These are phyloP conservation scores for Drosophila punjabiensis DNA, from an alignment of 1,140 invertebrate genomes.

Conservation along the genomic window DNA sequence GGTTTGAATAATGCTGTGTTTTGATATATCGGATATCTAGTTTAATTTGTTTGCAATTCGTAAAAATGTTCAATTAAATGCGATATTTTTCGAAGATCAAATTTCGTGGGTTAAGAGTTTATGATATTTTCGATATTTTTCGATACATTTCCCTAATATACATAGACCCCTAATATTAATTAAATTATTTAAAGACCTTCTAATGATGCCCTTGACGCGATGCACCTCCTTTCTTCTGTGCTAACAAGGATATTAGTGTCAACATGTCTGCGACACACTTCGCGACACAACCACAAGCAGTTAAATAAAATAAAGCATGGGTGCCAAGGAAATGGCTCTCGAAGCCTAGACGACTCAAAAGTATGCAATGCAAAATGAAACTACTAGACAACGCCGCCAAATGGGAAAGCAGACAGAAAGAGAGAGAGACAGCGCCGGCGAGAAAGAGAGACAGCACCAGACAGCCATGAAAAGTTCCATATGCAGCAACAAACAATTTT, in stretches of 20 bases:
- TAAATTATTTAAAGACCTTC: background rate
- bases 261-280: conserved; percentile 13
- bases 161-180: background rate
- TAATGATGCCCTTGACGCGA: conserved; percentile 4
- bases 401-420: conserved; percentile 3
- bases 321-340: conserved; percentile 11
- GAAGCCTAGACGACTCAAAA: conserved; percentile 39
- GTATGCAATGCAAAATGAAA: conserved; percentile 60
- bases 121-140: background rate
- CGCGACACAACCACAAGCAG: conserved; percentile 21
- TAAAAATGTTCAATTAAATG: background rate
- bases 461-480: conserved; percentile 59
- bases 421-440: background rate
- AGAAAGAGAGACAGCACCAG: conserved; percentile 15
- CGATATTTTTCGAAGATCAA: background rate
- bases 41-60: background rate
- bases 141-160: background rate
- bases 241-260: conserved; percentile 10
- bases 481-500: conserved; percentile 47
- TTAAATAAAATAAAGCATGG: conserved; percentile 42
- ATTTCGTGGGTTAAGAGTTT: background rate
- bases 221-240: background rate
- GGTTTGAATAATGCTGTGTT: background rate
- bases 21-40: background rate
- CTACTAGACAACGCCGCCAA: conserved; percentile 41